Evolutionary conservation across 37 sponge, comb jelly and placozoan genomes (phyloP), one percentile per base, ranked within the genome.

Genomic region (Mnemiopsis leidyi): DNA sequence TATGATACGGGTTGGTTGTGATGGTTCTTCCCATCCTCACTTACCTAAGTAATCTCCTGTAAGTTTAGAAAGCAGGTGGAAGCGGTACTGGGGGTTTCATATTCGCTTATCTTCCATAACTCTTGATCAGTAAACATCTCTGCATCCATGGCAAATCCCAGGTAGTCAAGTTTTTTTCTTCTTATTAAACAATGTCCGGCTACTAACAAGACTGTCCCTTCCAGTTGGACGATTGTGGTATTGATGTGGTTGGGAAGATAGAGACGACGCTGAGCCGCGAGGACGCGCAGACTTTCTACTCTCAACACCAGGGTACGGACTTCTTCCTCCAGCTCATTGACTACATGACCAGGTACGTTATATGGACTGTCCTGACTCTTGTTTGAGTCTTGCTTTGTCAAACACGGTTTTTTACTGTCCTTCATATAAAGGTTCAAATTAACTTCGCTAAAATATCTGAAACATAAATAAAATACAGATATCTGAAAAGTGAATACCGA

Each of bases 271-370:
- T 98, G 92, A 96, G 95, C 3, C 94, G 93, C 33, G 96, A 98
- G 75, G 98, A 97, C 32, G 97, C 96, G 23, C 95, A 92, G 35
- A 95, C 95, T 38, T 97, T 98, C 90, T 98, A 98, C 94, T 94
- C 95, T 36, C 96, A 97, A 30, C 98, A 96, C 71, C 93, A 95
- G 32, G 98, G 95, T 16, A 40, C 94, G 16, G 97, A 85, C 31
- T 85, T 38, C 90, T 85, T 85, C 90, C 35, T 85, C 24, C 90
- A 85, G 36, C 90, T 85, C 67, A 85, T 85, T n/a, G 90, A 85
- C 67, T 85, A 85, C 90, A 85, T 85, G 90, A 85, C 61, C 48
- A 85, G 90, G 90, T 85, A 3, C n/a, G n/a, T n/a, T n/a, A n/a
- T n/a, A n/a, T n/a, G n/a, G n/a, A n/a, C n/a, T n/a, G n/a, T n/a